phyloP scores from a whole-genome alignment of 2,797 vertebrate species.

The Sebastes alutus region DNA sequence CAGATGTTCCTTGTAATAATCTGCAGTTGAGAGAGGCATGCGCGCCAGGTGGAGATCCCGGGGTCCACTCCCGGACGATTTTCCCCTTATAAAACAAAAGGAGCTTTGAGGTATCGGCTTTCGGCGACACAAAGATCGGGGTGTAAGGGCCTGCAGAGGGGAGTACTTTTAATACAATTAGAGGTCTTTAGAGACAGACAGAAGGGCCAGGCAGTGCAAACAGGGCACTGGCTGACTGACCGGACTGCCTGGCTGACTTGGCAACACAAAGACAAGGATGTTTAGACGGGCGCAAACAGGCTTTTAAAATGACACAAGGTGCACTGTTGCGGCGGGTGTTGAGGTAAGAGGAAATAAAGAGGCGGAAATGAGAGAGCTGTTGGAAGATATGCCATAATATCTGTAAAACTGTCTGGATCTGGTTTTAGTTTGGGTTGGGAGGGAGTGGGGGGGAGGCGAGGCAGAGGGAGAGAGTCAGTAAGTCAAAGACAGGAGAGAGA shows the following conservation, averaged over 20 bases:
- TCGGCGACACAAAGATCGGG: slow-evolving; percentile 79
- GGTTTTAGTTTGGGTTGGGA: slow-evolving; percentile 61
- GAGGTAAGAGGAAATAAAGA: slow-evolving; percentile 63
- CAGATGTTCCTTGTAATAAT: slow-evolving; percentile 88
- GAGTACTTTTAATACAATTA: slow-evolving; percentile 84
- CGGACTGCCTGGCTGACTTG: slow-evolving; percentile 48
- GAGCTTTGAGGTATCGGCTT: slow-evolving; percentile 85
- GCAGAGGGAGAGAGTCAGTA: slow-evolving; percentile 51
- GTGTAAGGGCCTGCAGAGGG: slow-evolving; percentile 73
- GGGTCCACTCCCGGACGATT: slow-evolving; percentile 80
- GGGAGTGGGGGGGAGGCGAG: slow-evolving; percentile 13
- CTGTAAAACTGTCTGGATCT: slow-evolving; percentile 74
- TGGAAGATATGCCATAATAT: slow-evolving; percentile 63
- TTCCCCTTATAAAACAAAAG: slow-evolving; percentile 83
- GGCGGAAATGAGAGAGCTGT: slow-evolving; percentile 59
- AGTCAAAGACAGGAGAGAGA: slow-evolving; percentile 68
- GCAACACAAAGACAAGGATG: slow-evolving; percentile 54
- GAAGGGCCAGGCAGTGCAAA: slow-evolving; percentile 53
- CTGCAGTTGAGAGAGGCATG: slow-evolving; percentile 85
- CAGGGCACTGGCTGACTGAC: slow-evolving; percentile 50
- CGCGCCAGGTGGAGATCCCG: slow-evolving; percentile 83
- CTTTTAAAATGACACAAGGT: slow-evolving; percentile 63
- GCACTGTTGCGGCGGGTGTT: slow-evolving; percentile 37
- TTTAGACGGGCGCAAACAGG: slow-evolving; percentile 56
- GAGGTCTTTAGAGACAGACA: slow-evolving; percentile 78